Evolutionary conservation across 2,797 vertebrate genomes (phyloP), one percentile per base, ranked within the genome.

Genomic region (Alcedo quadribrachys): DNA sequence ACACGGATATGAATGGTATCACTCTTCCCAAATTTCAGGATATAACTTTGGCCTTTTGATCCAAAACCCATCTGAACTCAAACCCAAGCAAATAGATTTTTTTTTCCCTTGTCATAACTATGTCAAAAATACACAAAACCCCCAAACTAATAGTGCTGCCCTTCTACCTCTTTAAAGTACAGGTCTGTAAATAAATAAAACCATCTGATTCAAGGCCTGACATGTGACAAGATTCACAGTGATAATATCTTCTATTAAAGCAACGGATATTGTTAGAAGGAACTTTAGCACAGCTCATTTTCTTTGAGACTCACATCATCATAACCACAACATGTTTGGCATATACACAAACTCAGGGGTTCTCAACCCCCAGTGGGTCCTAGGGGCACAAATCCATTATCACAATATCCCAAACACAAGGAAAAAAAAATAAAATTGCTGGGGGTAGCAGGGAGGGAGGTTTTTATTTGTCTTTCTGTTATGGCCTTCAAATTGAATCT

Each of bases 231-330:
- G 70, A 93, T 30, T 92, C 92, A 93, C 86, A 82, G 68, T 71
- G 95, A 94, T 94, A 95, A n/a, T 82, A 95, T 94, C 92, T 94
- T 94, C 84, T 74, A 87, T 95, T 94, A 93, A 82, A 93, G 78
- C 57, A 94, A 65, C 42, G 68, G 92, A 95, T 96, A 96, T 95
- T 95, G 92, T 90, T 50, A 68, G 71, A 54, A 80, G 70, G 92
- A 77, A 58, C 86, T 93, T 74, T 13, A 94, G 79, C 81, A 65
- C 54, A 90, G 54, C 74, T 94, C 81, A 78, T 90, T 94, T 95
- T 93, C 78, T 80, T 90, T 5, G 13, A 81, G 61, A 50, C 42
- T 90, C 19, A 1, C 28, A 33, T 37, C 61, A 54, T 61, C 81
- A 42, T 25, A 22, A 70, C 71, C 25, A 37, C 75, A 75, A 19